Base-by-base conservation (phyloP, 2,797 vertebrate species). In the Ispidina picta region DNA sequence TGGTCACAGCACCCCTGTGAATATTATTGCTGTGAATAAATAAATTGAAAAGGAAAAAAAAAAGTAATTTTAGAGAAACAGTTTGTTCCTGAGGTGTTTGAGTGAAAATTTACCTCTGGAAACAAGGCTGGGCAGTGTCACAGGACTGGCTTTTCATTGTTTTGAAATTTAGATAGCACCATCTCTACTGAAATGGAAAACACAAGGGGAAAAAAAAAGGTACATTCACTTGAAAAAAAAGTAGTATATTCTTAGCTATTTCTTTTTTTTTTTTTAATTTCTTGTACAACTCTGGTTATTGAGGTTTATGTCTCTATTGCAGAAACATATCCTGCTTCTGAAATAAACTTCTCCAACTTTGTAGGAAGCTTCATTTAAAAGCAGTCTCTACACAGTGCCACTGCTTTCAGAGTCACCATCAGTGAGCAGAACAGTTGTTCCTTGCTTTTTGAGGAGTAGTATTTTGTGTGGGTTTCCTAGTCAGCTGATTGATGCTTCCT, bases 221-320 rank as follows among this genome's bases (percentile, higher is more conserved):
- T 23, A 60, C 7, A 21, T 1, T 6, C 2, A 0, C 19, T 77
- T 54, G 3, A 44, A 16, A 16, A n/a, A 63, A 54, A 0, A 22
- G 10, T 15, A 35, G 1, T 54, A 7, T 56, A 31, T 44, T 39
- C 7, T 31, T 54, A 35, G 17, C 9, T 21, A 5, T 8, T 68
- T 1, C 12, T 56, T 70, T 13, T 70, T 62, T 4, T 23, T 1
- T 79, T 75, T 76, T 16, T 59, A 17, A 5, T 29, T 77, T 25
- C 11, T 74, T 51, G 29, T 73, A 77, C 20, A 43, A 2, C 8
- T 22, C 26, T 76, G 9, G 9, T 10, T 70, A 25, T 7, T 75
- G 29, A 11, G 62, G 6, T 28, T 75, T 62, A 17, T 39, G 46
- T 12, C 15, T 73, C 44, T 60, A 39, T 39, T 86, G 59, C 44